These are phyloP conservation scores for Heliconius hortense DNA, from an alignment of 2,888 invertebrate genomes.

Conservation along the genomic window DNA sequence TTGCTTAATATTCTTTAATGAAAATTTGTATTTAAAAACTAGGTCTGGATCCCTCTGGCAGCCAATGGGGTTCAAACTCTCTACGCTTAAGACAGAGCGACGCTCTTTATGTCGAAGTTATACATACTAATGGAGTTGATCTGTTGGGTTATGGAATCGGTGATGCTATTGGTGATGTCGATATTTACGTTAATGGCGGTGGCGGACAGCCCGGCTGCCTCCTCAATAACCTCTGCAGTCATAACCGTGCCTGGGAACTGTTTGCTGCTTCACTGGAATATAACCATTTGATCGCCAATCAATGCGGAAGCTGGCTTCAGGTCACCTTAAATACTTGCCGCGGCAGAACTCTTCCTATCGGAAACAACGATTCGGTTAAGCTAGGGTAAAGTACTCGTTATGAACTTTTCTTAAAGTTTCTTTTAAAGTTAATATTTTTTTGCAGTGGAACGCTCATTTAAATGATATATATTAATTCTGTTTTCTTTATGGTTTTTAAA, in stretches of 20 bases:
- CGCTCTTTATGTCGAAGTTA: slow-evolving; percentile 65
- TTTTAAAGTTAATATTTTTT: too few relatives aligned
- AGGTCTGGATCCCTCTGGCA: slow-evolving; percentile 61
- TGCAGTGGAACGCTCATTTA: too few relatives aligned
- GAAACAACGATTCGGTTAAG: slow-evolving; percentile 53
- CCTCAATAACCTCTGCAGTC: slow-evolving; percentile 52
- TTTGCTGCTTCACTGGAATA: slow-evolving; percentile 53
- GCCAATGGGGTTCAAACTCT: slow-evolving; percentile 52
- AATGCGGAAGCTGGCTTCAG: slow-evolving; percentile 50
- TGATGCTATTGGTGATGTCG: slow-evolving; percentile 89
- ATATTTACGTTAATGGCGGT: slow-evolving; percentile 95
- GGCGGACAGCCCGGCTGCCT: slow-evolving; percentile 81
- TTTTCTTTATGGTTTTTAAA: not conserved
- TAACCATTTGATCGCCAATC: slow-evolving; percentile 49
- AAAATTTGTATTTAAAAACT: slow-evolving; percentile 10
- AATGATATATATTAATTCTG: not conserved
- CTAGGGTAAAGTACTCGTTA: slow-evolving; percentile 47
- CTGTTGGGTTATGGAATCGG: slow-evolving; percentile 82
- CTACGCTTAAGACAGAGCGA: slow-evolving; percentile 50
- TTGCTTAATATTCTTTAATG: not conserved
- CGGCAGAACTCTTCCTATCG: slow-evolving; percentile 51
- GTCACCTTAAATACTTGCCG: slow-evolving; percentile 53
- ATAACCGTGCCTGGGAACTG: slow-evolving; percentile 59
- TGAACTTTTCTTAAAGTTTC: not conserved
- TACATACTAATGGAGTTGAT: slow-evolving; percentile 62